A percentile compares a stretch with the other conserved stretches of the same genome.
Conservation (phyloP, 2,797 vertebrate species). For the Betta splendens region DNA sequence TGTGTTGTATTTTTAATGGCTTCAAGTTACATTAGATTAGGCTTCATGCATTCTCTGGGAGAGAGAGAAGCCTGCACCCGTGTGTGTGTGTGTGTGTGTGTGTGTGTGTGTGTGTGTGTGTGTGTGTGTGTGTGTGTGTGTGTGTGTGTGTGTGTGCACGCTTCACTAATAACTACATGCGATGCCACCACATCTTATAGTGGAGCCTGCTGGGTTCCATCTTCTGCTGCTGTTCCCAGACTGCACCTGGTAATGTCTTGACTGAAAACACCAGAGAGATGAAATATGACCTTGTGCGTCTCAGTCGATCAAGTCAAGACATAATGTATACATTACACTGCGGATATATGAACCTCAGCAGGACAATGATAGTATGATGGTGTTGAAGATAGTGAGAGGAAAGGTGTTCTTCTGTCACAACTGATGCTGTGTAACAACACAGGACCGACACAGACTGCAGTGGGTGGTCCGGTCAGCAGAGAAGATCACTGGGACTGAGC, state of each 20-base stretch:
- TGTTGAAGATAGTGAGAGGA: too few relatives aligned
- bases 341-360: too few relatives aligned
- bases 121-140: too few relatives aligned
- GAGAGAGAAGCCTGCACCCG: not conserved
- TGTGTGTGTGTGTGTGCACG: not conserved
- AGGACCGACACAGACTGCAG: too few relatives aligned
- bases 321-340: too few relatives aligned
- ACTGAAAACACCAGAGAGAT: not conserved
- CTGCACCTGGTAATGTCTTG: not conserved
- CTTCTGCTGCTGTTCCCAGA: slow-evolving; percentile 25
- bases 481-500: too few relatives aligned
- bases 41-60: slow-evolving; percentile 20
- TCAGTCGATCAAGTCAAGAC: slow-evolving; percentile 1
- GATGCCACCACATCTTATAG: not conserved
- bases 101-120: too few relatives aligned
- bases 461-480: too few relatives aligned
- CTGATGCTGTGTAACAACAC: too few relatives aligned
- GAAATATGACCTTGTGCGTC: not conserved
- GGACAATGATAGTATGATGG: too few relatives aligned
- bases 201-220: slow-evolving; percentile 29
- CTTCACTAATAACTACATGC: not conserved
- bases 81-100: too few relatives aligned
- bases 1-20: slow-evolving; percentile 69
- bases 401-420: too few relatives aligned
- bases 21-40: slow-evolving; percentile 62